These are phyloP conservation scores for Ferdinandea cuprea DNA, from an alignment of 2,888 invertebrate genomes.

Conservation along the genomic window DNA sequence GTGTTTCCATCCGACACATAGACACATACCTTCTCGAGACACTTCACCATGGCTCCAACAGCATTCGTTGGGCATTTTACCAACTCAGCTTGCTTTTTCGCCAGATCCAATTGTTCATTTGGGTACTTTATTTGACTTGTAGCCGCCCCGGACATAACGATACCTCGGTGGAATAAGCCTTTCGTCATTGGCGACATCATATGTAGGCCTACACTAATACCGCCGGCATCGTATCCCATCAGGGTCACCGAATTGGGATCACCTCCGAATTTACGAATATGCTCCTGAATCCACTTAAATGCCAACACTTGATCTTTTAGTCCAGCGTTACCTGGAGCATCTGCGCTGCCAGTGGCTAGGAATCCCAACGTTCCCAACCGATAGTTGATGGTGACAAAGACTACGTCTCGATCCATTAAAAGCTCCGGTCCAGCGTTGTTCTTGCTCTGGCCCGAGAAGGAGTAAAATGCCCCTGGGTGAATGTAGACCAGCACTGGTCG, in stretches of 20 bases:
- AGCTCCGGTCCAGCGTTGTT: slow-evolving; percentile 84
- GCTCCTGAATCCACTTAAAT: slow-evolving; percentile 86
- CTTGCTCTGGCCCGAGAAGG: slow-evolving; percentile 84
- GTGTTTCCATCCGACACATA: no score
- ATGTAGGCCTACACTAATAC: slow-evolving; percentile 84
- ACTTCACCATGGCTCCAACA: slow-evolving; percentile 84
- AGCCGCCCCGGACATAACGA: slow-evolving; percentile 87
- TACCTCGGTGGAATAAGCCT: slow-evolving; percentile 88
- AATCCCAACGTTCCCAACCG: slow-evolving; percentile 85
- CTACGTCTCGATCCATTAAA: slow-evolving; percentile 86
- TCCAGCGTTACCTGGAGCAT: slow-evolving; percentile 88
- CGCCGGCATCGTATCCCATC: slow-evolving; percentile 85
- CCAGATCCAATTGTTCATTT: slow-evolving; percentile 84
- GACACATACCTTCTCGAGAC: slow-evolving; percentile 84
- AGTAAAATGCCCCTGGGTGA: slow-evolving; percentile 87
- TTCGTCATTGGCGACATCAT: slow-evolving; percentile 87
- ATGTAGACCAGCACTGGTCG: slow-evolving; percentile 87
- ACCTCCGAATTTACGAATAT: slow-evolving; percentile 87
- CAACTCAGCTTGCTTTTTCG: slow-evolving; percentile 85
- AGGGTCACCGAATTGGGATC: slow-evolving; percentile 87
- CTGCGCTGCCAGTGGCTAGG: slow-evolving; percentile 86
- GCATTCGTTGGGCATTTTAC: slow-evolving; percentile 84
- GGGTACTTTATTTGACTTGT: slow-evolving; percentile 84
- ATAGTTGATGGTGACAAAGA: slow-evolving; percentile 87
- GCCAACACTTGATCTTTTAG: slow-evolving; percentile 88